Conservation (phyloP, 2,113 vertebrate species). For the Indicator maculatus region DNA sequence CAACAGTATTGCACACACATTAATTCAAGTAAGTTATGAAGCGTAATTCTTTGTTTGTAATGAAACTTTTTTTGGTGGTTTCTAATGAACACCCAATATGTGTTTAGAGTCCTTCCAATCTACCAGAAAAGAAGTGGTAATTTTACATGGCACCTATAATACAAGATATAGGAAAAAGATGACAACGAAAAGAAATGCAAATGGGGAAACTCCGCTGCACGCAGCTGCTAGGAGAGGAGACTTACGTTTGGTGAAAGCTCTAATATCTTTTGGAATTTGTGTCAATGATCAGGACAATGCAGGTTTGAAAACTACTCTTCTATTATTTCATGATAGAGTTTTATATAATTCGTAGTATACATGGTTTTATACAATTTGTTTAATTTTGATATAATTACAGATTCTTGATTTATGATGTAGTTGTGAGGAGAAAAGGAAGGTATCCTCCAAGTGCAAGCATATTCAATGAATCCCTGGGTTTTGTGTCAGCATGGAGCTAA, state of each 20-base stretch:
- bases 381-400: not conserved
- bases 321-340: not conserved
- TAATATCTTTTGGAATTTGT: constrained; percentile 80
- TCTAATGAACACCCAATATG: not conserved
- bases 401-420: not conserved
- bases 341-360: not conserved
- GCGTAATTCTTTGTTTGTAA: not conserved
- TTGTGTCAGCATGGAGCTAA: not conserved
- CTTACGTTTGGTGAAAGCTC: constrained; percentile 72
- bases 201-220: constrained; percentile 82
- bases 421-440: not conserved
- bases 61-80: not conserved
- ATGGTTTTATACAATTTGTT: not conserved
- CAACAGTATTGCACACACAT: not conserved
- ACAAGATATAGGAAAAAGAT: constrained; percentile 16
- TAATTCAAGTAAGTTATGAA: not conserved
- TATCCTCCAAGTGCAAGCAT: not conserved
- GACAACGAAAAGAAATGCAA: constrained; percentile 69
- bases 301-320: constrained; percentile 74
- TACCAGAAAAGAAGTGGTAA: not conserved
- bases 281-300: constrained; percentile 82
- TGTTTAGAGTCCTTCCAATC: constrained; percentile 22
- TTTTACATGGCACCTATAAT: not conserved
- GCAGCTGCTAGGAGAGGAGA: constrained; percentile 78
- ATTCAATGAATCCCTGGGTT: not conserved